Evolutionary conservation across 2,888 invertebrate species (phyloP).

Genomic region (Mimas tiliae): DNA sequence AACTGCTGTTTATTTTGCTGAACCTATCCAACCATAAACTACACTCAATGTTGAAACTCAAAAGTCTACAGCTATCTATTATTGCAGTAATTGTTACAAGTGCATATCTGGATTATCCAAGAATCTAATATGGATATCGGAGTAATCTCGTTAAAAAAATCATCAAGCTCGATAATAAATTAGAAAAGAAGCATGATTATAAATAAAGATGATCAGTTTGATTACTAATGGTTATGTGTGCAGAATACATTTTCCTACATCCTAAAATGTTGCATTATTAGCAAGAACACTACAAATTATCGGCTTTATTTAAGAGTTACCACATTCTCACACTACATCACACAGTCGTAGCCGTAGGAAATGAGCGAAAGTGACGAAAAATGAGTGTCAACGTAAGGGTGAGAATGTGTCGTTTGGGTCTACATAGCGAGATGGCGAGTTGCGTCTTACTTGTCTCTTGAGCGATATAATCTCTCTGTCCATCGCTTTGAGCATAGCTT

Average conservation of each 20-base stretch:
- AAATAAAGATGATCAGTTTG: constrained; percentile 46
- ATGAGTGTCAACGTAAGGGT: constrained; percentile 60
- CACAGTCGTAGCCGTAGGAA: constrained; percentile 11
- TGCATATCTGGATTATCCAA: constrained; percentile 84
- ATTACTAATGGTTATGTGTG: constrained; percentile 62
- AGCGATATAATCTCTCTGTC: constrained; percentile 97
- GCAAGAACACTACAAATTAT: constrained; percentile 53
- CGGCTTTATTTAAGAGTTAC: constrained; percentile 39
- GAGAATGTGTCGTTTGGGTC: constrained; percentile 71
- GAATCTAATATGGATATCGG: constrained; percentile 47
- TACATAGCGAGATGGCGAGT: constrained; percentile 63
- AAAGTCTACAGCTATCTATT: constrained; percentile 26
- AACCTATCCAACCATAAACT: constrained; percentile 84
- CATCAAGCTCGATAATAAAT: constrained; percentile 53
- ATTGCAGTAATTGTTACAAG: constrained; percentile 32
- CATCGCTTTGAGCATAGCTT: constrained; percentile 94
- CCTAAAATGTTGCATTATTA: constrained; percentile 50
- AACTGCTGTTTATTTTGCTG: constrained; percentile 97
- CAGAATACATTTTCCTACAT: constrained; percentile 73
- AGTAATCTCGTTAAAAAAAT: constrained; percentile 51
- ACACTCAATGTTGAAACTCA: constrained; percentile 28
- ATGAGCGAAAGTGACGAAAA: constrained; percentile 5
- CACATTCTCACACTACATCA: constrained; percentile 73
- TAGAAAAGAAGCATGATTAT: constrained; percentile 45
- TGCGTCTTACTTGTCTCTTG: constrained; percentile 96